Conservation (phyloP, 1,140 invertebrate genomes). For the Tetramorium alpestre region DNA sequence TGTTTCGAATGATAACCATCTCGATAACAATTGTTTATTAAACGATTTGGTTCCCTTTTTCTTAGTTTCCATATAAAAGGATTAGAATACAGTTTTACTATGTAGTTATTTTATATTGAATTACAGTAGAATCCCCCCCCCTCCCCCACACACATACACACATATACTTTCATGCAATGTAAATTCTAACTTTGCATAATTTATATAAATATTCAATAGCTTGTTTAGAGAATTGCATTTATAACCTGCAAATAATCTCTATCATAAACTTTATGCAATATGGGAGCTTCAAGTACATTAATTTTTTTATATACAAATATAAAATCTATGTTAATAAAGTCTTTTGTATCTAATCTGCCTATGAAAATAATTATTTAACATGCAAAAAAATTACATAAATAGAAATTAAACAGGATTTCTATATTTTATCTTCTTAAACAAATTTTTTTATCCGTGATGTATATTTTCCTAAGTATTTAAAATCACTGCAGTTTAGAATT, state of each 20-base stretch:
- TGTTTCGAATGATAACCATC: conserved; percentile 65
- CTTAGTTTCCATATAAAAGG: conserved; percentile 69
- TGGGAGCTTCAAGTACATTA: conserved; percentile 31
- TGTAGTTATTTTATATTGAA: conserved; percentile 55
- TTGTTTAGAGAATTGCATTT: conserved; percentile 3
- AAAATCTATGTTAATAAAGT: conserved; percentile 89
- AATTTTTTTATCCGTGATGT: conserved; percentile 31
- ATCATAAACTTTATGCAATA: conserved; percentile 25
- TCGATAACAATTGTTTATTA: conserved; percentile 65
- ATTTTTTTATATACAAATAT: conserved; percentile 76
- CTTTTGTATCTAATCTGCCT: conserved; percentile 51
- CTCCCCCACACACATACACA: neutral
- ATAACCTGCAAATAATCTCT: neutral
- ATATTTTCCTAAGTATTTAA: conserved; percentile 20
- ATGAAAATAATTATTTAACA: conserved; percentile 51
- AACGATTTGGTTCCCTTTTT: conserved; percentile 70
- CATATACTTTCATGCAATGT: conserved; percentile 19
- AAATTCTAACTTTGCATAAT: conserved; percentile 8
- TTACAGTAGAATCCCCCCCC: conserved; percentile 1
- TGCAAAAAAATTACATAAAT: conserved; percentile 5
- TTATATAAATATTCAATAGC: neutral
- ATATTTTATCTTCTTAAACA: conserved; percentile 28
- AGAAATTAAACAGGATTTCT: neutral
- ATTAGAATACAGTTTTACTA: conserved; percentile 66
- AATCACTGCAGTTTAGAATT: conserved; percentile 17